phyloP scores from a whole-genome alignment of 2,797 vertebrate species.

The Micromesistius poutassou region DNA sequence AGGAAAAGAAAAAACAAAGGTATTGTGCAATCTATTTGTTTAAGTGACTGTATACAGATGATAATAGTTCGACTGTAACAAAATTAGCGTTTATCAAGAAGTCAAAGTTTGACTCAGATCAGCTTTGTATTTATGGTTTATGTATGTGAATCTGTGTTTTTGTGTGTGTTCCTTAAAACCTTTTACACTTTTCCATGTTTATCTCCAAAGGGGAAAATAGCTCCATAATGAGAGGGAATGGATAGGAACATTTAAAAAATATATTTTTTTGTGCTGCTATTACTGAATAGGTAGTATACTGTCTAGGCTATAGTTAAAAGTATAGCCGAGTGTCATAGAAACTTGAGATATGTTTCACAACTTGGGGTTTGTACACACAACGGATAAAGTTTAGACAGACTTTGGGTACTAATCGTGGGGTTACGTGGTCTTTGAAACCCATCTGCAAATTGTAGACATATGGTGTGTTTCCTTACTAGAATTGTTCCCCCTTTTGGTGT shows the following conservation, averaged over 20 bases:
- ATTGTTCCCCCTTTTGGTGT: not conserved
- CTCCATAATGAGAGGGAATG: not conserved
- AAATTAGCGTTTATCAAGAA: not conserved
- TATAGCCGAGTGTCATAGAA: constrained; percentile 6
- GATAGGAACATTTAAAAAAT: not conserved
- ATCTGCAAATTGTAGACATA: not conserved
- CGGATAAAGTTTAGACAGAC: not conserved
- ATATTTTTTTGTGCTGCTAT: not conserved
- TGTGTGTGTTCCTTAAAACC: not conserved
- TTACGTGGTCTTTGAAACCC: not conserved
- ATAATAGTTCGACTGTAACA: not conserved
- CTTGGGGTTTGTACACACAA: constrained; percentile 26
- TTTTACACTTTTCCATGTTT: not conserved
- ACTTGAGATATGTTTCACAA: constrained; percentile 2
- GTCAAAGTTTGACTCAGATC: not conserved
- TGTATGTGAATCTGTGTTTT: not conserved
- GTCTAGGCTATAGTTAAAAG: not conserved
- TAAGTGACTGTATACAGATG: not conserved
- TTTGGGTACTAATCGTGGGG: not conserved
- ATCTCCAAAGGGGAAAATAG: not conserved
- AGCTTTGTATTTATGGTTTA: not conserved
- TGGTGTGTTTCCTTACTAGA: not conserved
- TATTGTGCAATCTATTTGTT: constrained; percentile 3
- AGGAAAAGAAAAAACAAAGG: not conserved
- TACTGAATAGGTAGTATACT: not conserved